Base-by-base conservation (phyloP, 2,113 vertebrate species). In the Dinomys branickii region DNA sequence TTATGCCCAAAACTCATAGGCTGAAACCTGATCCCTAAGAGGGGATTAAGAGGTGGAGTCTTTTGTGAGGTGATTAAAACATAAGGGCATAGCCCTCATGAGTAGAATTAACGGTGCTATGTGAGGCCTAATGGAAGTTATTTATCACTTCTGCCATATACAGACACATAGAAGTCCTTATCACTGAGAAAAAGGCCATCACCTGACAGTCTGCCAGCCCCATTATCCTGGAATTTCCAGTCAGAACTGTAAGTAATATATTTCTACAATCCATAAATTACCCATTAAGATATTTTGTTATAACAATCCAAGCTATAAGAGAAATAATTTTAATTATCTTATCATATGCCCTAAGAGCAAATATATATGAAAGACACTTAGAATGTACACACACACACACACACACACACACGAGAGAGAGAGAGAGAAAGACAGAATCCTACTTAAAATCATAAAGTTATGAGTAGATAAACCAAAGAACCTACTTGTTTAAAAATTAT, bases 371-470 rank as follows among this genome's bases (percentile, higher is more conserved):
- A 95, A 73, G 44, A 80, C 22, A 71, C 16, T 56, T 67, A 10
- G 30, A n/a, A 17, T 35, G 2, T 17, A 28, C 0, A 63, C 1
- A 61, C 1, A 61, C 19, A 82, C 2, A 73, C 5, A 90, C 1
- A 83, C 12, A 69, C 38, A 65, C 6, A 85, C 4, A 85, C 2
- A 90, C 2, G 71, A 67, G 16, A n/a, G 67, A 10, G 61, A 26
- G 7, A 38, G 54, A 17, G 56, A 58, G 16, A 22, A 35, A 10
- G 24, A 41, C 22, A 56, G 7, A 96, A 91, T 69, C 28, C 65
- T 56, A 85, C 17, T 71, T 71, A 87, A 95, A 94, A 95, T 38
- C 8, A 7, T 86, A 91, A 92, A 95, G 71, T 92, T 85, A 95
- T 85, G 12, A 92, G 38, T 26, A 95, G 28, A 88, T 77, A 71